These are phyloP conservation scores for Luidia sarsii DNA, from an alignment of 53 echinoderm and acorn worm species.

Conservation along the genomic window DNA sequence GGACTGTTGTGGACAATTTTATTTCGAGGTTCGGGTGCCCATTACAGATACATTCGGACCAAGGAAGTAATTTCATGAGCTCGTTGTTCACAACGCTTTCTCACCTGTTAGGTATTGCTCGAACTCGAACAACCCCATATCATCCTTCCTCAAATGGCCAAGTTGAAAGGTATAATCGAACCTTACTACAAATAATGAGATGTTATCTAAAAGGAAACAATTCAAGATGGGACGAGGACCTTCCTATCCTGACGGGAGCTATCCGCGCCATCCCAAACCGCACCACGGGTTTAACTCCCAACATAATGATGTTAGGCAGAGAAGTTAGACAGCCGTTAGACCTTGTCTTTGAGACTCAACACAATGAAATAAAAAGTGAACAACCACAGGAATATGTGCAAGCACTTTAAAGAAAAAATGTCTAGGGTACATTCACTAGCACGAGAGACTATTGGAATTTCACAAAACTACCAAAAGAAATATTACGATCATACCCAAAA, in stretches of 20 bases:
- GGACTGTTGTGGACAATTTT: constrained; percentile 55
- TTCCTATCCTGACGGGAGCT: constrained; percentile 63
- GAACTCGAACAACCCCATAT: constrained; percentile 64
- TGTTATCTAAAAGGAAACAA: constrained; percentile 59
- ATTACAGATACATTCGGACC: constrained; percentile 68
- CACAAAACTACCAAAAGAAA: constrained; percentile 14
- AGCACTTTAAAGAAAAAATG: not conserved
- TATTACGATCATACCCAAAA: not conserved
- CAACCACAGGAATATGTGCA: not conserved
- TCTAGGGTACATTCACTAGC: not conserved
- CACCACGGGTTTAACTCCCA: constrained; percentile 64
- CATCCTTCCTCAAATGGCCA: constrained; percentile 70
- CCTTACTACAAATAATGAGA: constrained; percentile 54
- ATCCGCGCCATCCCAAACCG: constrained; percentile 30
- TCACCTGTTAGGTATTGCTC: constrained; percentile 43
- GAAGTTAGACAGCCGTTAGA: constrained; percentile 55
- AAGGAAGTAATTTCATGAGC: constrained; percentile 67
- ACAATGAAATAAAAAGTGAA: not conserved
- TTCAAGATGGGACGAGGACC: constrained; percentile 65
- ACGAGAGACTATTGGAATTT: not conserved
- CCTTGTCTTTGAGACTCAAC: not conserved
- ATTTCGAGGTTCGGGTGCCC: constrained; percentile 62
- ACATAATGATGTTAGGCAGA: constrained; percentile 63
- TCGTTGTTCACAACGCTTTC: constrained; percentile 62
- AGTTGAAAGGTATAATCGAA: constrained; percentile 74